Percentiles rank a stretch among this genome's conserved stretches.
These are phyloP conservation scores for Prionace glauca DNA, from an alignment of 2,797 vertebrate species.

Conservation along the genomic window DNA sequence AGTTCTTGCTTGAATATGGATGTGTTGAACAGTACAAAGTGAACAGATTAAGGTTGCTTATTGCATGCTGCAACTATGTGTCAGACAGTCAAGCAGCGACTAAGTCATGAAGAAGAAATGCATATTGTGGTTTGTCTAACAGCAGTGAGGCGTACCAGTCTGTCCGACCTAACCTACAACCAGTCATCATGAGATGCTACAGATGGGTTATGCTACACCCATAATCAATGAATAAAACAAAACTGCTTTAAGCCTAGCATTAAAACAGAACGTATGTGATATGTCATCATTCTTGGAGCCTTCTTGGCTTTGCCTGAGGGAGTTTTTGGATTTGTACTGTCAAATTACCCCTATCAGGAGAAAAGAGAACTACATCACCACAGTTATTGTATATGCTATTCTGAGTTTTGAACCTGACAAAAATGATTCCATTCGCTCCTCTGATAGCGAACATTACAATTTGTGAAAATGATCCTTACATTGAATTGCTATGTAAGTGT, in stretches of 20 bases:
- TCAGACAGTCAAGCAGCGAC: background rate
- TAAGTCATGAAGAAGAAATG: background rate
- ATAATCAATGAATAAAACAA: conserved; percentile 26
- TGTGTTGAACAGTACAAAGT: background rate
- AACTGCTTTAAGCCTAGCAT: background rate
- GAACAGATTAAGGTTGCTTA: background rate
- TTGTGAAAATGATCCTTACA: background rate
- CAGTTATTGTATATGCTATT: background rate
- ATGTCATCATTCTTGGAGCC: background rate
- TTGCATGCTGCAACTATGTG: background rate
- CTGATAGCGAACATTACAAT: background rate
- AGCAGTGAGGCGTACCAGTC: background rate
- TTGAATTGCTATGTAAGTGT: conserved; percentile 1
- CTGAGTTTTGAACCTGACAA: background rate
- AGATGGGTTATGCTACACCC: background rate
- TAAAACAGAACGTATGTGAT: background rate
- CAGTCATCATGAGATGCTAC: conserved; percentile 8
- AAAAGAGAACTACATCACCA: background rate
- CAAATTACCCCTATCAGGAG: background rate
- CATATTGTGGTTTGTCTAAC: background rate
- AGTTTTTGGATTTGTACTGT: background rate
- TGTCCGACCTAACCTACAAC: background rate
- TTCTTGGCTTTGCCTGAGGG: background rate
- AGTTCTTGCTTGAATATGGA: background rate
- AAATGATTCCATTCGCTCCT: background rate